A percentile compares a stretch with the other conserved stretches of the same genome.
These are phyloP conservation scores for Epirrhoe tristata DNA, from an alignment of 2,888 invertebrate genomes.

Conservation along the genomic window DNA sequence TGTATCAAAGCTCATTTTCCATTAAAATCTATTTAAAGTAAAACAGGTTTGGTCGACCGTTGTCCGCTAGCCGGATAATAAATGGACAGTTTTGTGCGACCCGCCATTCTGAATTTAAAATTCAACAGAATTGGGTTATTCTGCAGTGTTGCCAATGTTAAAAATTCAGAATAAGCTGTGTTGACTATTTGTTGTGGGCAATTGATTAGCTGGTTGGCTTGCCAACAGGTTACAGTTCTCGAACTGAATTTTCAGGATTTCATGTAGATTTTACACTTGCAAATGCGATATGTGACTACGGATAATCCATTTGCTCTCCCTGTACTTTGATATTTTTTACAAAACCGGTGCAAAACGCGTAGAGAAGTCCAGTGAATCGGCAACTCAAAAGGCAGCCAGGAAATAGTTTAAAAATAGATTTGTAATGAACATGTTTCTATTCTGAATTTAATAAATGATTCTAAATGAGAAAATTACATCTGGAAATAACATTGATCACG, in stretches of 20 bases:
- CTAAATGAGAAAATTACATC: no score
- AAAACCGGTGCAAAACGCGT: no score
- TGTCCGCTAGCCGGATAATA: constrained; percentile 52
- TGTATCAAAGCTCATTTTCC: constrained; percentile 10
- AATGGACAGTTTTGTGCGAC: constrained; percentile 51
- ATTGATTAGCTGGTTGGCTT: constrained; percentile 27
- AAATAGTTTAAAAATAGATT: no score
- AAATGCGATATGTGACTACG: background rate
- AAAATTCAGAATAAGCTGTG: constrained; percentile 29
- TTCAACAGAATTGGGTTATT: constrained; percentile 38
- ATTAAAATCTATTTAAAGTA: constrained; percentile 19
- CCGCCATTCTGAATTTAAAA: constrained; percentile 51
- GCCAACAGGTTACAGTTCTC: constrained; percentile 10
- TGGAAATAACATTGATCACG: no score
- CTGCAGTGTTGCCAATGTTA: constrained; percentile 32
- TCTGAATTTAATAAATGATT: no score
- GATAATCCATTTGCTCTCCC: no score
- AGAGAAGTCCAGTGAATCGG: no score
- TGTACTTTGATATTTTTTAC: no score
- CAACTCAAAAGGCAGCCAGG: no score
- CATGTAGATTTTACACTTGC: background rate
- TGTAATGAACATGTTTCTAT: no score
- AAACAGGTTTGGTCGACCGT: constrained; percentile 30
- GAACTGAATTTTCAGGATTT: background rate
- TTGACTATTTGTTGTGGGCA: constrained; percentile 25